phyloP scores from a whole-genome alignment of 2,888 invertebrate species.

The Norana najaformis region DNA sequence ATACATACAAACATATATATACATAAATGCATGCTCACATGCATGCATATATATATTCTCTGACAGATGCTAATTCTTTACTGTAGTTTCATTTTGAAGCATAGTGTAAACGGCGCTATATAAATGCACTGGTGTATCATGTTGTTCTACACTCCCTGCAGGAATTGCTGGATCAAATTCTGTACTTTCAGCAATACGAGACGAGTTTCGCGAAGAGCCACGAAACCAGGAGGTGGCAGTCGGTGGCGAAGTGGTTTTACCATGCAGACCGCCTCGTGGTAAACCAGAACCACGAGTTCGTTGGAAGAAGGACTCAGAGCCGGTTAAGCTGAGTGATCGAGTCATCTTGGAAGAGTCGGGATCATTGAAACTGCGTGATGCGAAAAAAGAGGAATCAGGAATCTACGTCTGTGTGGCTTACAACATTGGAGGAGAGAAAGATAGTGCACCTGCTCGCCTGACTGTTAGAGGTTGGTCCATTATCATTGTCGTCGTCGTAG shows the following conservation, averaged over 20 bases:
- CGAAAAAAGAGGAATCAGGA: constrained; percentile 75
- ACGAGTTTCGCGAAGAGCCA: constrained; percentile 85
- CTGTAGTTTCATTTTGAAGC: no score
- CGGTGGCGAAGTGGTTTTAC: constrained; percentile 39
- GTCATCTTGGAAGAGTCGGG: constrained; percentile 74
- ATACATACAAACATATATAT: not conserved
- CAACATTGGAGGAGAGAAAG: constrained; percentile 85
- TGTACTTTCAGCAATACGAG: constrained; percentile 82
- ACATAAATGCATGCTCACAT: not conserved
- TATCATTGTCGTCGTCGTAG: not conserved
- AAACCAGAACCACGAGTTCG: constrained; percentile 40
- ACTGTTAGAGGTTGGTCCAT: constrained; percentile 67
- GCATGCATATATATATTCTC: not conserved
- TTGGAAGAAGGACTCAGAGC: constrained; percentile 68
- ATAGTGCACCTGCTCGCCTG: constrained; percentile 69
- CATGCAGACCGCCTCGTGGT: constrained; percentile 39
- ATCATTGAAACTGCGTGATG: constrained; percentile 57
- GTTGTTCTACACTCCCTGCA: no score
- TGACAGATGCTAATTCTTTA: no score
- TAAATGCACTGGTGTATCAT: no score
- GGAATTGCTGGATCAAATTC: no score
- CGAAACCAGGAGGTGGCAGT: constrained; percentile 60
- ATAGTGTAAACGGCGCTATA: no score
- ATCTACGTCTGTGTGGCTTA: constrained; percentile 88
- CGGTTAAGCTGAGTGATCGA: constrained; percentile 86